These are phyloP conservation scores for Apodemus agrarius DNA, from an alignment of 2,797 vertebrate genomes.

Conservation along the genomic window DNA sequence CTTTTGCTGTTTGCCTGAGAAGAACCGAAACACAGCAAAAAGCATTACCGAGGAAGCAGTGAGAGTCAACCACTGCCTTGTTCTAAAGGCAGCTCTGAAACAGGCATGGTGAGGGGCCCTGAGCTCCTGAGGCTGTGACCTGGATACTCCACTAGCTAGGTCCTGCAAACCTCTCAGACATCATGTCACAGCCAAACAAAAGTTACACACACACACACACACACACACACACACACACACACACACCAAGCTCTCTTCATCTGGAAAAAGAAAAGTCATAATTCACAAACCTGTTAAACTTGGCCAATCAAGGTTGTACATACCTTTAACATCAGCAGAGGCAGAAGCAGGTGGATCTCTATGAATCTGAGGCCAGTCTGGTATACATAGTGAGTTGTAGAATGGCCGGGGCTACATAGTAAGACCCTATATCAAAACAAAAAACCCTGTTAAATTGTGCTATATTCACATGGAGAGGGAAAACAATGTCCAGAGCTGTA, in stretches of 20 bases:
- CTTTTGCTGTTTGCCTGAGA: conserved; percentile 22
- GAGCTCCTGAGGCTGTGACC: conserved; percentile 39
- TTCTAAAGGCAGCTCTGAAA: neutral
- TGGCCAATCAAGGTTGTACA: neutral
- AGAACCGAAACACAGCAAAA: conserved; percentile 24
- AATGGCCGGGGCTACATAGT: too few species aligned
- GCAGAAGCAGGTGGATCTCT: neutral
- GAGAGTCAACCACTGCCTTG: neutral
- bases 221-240: too few species aligned
- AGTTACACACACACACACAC: too few species aligned
- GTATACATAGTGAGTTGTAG: neutral
- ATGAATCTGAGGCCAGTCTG: neutral
- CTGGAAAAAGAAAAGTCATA: neutral
- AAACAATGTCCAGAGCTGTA: neutral
- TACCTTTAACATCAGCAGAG: neutral
- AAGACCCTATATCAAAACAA: neutral
- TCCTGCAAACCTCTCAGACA: conserved; percentile 15
- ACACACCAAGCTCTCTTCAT: neutral
- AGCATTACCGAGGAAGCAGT: neutral
- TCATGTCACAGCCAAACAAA: conserved; percentile 26
- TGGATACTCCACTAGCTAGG: neutral
- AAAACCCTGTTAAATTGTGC: neutral
- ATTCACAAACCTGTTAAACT: neutral
- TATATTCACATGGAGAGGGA: neutral
- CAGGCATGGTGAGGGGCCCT: conserved; percentile 48